Base-by-base conservation (phyloP, 2,797 vertebrate species). In the Syndactyla subalaris region DNA sequence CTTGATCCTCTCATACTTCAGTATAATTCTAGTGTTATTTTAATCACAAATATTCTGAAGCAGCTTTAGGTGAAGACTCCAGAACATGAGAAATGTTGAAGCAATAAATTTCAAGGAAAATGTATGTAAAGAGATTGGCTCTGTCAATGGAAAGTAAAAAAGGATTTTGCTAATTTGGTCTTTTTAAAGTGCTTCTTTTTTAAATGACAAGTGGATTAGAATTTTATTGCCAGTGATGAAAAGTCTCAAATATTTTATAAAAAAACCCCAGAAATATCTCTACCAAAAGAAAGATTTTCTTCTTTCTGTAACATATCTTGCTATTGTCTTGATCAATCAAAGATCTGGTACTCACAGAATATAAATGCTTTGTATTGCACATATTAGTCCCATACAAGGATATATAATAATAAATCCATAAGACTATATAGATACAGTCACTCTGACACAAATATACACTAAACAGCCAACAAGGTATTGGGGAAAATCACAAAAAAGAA, bases 211-310 rank as follows among this genome's bases (percentile, higher is more conserved):
- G 38, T 51, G 91, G 70, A 74, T 86, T 62, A 75, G 46, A 90
- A 80, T 90, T 90, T 91, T 81, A 80, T 68, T 94, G 82, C 34
- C 55, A 83, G 24, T 43, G 54, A 95, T 49, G 36, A n/a, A 72
- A 89, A 88, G 15, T 68, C 49, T 89, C 85, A 83, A 83, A 83
- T 85, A 85, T 78, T 83, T 92, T 77, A 45, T 22, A 15, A 70
- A 82, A 45, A 12, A 11, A 0, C 3, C 3, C 0, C 30, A 38
- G 54, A 91, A 89, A 77, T 76, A 75, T 36, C 74, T 70, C 65
- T 41, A 67, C 19, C 51, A 80, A 74, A 95, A 36, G 23, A 74
- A 83, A 85, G 23, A 71, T 43, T 63, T 76, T 54, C 49, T 83
- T 85, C 58, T 77, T 90, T 55, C 65, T 80, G 52, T 72, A 92